Evolutionary conservation across 2,888 invertebrate species (phyloP), one percentile per base, ranked within the genome.

Genomic region (Agrochola circellaris): DNA sequence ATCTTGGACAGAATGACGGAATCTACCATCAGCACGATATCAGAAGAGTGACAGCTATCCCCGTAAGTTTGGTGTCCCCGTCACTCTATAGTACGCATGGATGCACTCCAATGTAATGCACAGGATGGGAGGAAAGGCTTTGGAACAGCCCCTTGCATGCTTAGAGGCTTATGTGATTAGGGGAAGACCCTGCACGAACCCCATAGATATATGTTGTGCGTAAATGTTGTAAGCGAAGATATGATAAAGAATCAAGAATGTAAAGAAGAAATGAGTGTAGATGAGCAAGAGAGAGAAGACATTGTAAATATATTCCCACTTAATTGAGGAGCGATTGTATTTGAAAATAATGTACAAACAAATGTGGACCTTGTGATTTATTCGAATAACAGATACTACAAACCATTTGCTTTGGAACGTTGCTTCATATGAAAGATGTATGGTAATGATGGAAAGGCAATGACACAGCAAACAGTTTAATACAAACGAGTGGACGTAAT

Each of bases 1-100:
- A 93, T 96, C 88, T 89, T 92, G 88, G 95, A 95, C 87, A 92
- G 94, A 91, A 92, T 94, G 82, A 90, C 92, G 79, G 93, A 92
- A 86, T 90, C 91, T 42, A 84, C 86, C 80, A 83, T 79, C 84
- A 86, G 79, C 89, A 90, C 83, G 86, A 92, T 90, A 92, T 91
- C 90, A 89, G 95, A 95, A 93, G 95, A 95, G 95, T 95, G 95
- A 96, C 96, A 95, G 77, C 93, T 92, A 92, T 90, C 95, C 85
- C 93, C 94, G 96, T 96, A 96, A 96, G 96, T 95, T 92, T 93
- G 95, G 94, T 96, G 95, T 96, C 92, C 94, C 94, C 88, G 94
- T 94, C 95, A 95, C 95, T 93, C 91, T 95, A 77, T 77, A 95
- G 96, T 91, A 91, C 92, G 96, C 95, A 96, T 95, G 95, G 95